Evolutionary conservation across 2,888 invertebrate genomes (phyloP).

Genomic region (Mimumesa dahlbomi): DNA sequence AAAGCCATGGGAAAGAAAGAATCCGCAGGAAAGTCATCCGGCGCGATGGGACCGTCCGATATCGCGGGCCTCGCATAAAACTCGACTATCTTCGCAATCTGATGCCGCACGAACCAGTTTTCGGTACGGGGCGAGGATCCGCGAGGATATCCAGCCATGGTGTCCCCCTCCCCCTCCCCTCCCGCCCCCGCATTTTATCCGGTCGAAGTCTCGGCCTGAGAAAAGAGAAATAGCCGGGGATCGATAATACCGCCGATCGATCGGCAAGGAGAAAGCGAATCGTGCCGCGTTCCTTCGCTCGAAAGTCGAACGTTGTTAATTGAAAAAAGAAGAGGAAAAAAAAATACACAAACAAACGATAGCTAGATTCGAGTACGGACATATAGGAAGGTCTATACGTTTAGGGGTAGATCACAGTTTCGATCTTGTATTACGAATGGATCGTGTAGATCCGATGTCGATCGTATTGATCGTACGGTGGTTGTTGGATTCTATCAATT

Average conservation of each 20-base stretch:
- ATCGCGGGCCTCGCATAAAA: constrained; percentile 72
- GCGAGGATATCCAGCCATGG: constrained; percentile 40
- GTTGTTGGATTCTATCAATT: too few species aligned
- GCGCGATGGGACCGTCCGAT: constrained; percentile 76
- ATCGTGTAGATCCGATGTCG: too few species aligned
- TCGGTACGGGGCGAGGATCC: constrained; percentile 68
- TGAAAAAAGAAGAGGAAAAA: constrained; percentile 22
- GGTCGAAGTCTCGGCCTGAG: constrained; percentile 32
- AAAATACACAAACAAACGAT: too few species aligned
- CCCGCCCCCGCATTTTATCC: constrained; percentile 23
- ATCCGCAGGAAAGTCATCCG: constrained; percentile 77
- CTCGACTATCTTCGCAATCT: constrained; percentile 78
- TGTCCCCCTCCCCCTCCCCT: constrained; percentile 7
- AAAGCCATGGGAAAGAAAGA: constrained; percentile 76
- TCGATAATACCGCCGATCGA: constrained; percentile 44
- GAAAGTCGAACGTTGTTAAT: constrained; percentile 59
- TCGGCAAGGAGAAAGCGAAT: constrained; percentile 45
- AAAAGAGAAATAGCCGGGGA: constrained; percentile 43
- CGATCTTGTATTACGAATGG: too few species aligned
- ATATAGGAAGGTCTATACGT: too few species aligned
- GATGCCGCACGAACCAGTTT: constrained; percentile 79
- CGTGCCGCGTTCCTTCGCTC: constrained; percentile 57
- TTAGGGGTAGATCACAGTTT: too few species aligned
- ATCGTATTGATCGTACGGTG: too few species aligned
- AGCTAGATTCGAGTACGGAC: too few species aligned